phyloP scores from a whole-genome alignment of 2,888 invertebrate genomes.

The Dynastes hyllus region DNA sequence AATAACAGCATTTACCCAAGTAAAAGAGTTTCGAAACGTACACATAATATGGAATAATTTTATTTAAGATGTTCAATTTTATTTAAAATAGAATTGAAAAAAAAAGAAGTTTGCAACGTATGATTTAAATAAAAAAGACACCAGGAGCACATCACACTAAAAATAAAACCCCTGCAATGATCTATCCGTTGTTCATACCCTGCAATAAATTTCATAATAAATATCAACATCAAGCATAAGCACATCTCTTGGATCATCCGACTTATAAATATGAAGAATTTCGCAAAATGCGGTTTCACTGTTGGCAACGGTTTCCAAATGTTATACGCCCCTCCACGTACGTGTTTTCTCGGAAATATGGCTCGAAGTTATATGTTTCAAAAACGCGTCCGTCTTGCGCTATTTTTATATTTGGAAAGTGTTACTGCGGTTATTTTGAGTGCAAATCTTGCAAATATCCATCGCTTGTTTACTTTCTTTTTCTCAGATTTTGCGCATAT shows the following conservation, averaged over 20 bases:
- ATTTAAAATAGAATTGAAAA: too few species aligned
- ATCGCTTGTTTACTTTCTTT: constrained; percentile 27
- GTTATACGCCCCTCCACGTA: not conserved
- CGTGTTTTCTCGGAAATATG: constrained; percentile 26
- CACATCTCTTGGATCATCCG: constrained; percentile 3
- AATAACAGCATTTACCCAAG: too few species aligned
- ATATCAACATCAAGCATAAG: not conserved
- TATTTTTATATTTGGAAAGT: constrained; percentile 44
- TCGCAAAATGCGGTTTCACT: not conserved
- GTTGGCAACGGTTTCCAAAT: constrained; percentile 22
- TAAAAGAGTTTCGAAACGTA: too few species aligned
- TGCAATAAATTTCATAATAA: constrained; percentile 6
- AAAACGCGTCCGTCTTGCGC: constrained; percentile 33
- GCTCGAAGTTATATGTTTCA: constrained; percentile 11
- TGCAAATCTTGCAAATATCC: constrained; percentile 41
- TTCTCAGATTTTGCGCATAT: constrained; percentile 25
- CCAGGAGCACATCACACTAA: not conserved
- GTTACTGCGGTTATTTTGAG: constrained; percentile 29
- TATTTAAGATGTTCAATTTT: too few species aligned
- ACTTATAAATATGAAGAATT: constrained; percentile 4
- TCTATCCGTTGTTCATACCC: not conserved
- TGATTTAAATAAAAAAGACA: too few species aligned
- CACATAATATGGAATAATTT: too few species aligned
- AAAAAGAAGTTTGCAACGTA: too few species aligned
- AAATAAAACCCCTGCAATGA: not conserved